Base-by-base conservation (phyloP, 2,888 invertebrate species). In the Dexiosoma caninum region DNA sequence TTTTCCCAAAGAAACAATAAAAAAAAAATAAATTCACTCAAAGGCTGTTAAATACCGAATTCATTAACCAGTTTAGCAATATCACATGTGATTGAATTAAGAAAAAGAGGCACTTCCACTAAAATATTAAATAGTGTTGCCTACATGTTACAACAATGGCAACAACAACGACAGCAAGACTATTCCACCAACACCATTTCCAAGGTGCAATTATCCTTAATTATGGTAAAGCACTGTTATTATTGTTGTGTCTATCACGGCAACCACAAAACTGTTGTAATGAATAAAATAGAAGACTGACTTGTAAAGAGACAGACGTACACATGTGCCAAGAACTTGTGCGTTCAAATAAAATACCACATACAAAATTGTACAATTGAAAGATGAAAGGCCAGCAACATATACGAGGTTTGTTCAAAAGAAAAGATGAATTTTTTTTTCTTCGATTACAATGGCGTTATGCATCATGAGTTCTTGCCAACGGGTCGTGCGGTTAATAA, bases 171-270 rank as follows among this genome's bases (percentile, higher is more conserved):
- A 32, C 32, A 9, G 32, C 32, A 32, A 32, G 8, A 10, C 35
- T 2, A 12, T 35, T 0, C 12, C 35, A 35, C 35, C 35, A 35
- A 35, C 35, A 35, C 35, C 35, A 35, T 35, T n/a, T 32, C 30
- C 44, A 53, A 55, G 27, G 1, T 53, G 55, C 32, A 55, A 67
- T 67, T 67, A 67, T 67, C 55, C 53, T 67, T 67, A 53, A 67
- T 67, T 55, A 67, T 67, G 44, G 42, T 67, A 23, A 53, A 35
- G 35, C 35, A 35, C 35, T 35, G 10, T 12, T 35, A 12, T 12
- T 35, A 35, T 35, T 12, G 1, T 5, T 12, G 12, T 35, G 5
- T 35, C 12, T 35, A 12, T 35, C 35, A 35, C 12, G 12, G 35
- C 35, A 35, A 35, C 1, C 35, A 12, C 12, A 35, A 12, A 35